phyloP scores from a whole-genome alignment of 2,797 vertebrate species.

The Carcharodon carcharias region DNA sequence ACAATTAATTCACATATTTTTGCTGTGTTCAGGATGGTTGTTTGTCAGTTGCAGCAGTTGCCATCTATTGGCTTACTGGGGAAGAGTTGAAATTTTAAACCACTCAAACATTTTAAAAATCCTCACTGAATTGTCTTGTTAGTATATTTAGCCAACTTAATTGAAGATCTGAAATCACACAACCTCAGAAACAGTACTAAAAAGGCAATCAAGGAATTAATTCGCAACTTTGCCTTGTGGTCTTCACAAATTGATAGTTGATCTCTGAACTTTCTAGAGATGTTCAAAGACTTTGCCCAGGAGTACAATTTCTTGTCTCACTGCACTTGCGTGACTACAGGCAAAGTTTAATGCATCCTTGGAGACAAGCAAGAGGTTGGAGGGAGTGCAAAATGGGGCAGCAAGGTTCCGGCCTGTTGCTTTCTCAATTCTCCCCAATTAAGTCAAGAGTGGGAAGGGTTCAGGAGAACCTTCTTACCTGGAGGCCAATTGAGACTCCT shows the following conservation, averaged over 20 bases:
- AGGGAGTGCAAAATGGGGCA: no score
- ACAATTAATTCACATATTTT: background rate
- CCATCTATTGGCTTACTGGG: background rate
- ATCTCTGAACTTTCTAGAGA: background rate
- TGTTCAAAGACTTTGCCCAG: background rate
- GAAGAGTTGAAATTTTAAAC: background rate
- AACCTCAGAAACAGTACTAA: background rate
- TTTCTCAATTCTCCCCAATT: no score
- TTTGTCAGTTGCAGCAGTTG: background rate
- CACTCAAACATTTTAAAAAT: background rate
- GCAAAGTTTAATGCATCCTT: no score
- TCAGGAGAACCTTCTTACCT: no score
- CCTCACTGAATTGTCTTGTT: background rate
- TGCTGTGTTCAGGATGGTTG: background rate
- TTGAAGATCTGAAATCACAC: background rate
- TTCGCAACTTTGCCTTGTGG: background rate
- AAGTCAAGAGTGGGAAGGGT: no score
- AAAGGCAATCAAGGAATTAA: background rate
- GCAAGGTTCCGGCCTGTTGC: no score
- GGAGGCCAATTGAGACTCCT: no score
- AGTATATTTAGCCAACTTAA: background rate
- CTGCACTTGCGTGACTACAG: background rate
- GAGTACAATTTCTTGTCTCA: background rate
- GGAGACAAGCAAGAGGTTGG: no score
- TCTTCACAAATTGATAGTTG: background rate